phyloP scores from a whole-genome alignment of 2,888 invertebrate species.

The Crematogaster levior region DNA sequence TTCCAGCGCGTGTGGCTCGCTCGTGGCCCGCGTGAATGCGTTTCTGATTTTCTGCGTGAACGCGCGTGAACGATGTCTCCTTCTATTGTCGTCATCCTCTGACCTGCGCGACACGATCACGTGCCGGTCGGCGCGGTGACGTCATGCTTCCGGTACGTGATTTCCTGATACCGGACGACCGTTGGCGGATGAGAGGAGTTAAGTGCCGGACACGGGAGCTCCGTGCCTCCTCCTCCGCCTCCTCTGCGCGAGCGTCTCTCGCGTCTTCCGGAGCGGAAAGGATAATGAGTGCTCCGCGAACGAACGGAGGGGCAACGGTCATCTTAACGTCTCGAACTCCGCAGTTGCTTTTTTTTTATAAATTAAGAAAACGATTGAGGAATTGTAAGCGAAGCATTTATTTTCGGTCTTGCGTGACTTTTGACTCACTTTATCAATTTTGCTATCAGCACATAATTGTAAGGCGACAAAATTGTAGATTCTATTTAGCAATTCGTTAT shows the following conservation, averaged over 20 bases:
- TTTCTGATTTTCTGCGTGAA: constrained; percentile 20
- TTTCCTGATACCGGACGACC: constrained; percentile 75
- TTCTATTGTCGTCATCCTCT: constrained; percentile 29
- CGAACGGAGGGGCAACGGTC: neutral
- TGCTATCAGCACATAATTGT: constrained; percentile 20
- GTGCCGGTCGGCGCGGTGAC: constrained; percentile 68
- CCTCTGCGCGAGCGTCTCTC: constrained; percentile 42
- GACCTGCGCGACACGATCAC: constrained; percentile 66
- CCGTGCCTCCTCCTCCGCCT: constrained; percentile 37
- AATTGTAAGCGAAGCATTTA: neutral
- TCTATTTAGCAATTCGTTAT: neutral
- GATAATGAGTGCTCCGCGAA: constrained; percentile 31
- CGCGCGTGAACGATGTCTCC: neutral
- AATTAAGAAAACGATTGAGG: neutral
- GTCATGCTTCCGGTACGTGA: constrained; percentile 75
- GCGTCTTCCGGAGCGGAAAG: constrained; percentile 52
- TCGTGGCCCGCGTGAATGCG: constrained; percentile 20
- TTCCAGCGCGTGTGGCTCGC: constrained; percentile 49
- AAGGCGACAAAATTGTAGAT: constrained; percentile 8
- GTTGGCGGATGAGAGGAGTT: constrained; percentile 76
- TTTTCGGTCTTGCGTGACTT: constrained; percentile 6
- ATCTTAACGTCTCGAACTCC: neutral
- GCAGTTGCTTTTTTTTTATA: neutral
- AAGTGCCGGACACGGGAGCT: constrained; percentile 72
- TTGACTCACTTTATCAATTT: constrained; percentile 2